These are phyloP conservation scores for Nerophis ophidion DNA, from an alignment of 2,113 vertebrate species.

Conservation along the genomic window DNA sequence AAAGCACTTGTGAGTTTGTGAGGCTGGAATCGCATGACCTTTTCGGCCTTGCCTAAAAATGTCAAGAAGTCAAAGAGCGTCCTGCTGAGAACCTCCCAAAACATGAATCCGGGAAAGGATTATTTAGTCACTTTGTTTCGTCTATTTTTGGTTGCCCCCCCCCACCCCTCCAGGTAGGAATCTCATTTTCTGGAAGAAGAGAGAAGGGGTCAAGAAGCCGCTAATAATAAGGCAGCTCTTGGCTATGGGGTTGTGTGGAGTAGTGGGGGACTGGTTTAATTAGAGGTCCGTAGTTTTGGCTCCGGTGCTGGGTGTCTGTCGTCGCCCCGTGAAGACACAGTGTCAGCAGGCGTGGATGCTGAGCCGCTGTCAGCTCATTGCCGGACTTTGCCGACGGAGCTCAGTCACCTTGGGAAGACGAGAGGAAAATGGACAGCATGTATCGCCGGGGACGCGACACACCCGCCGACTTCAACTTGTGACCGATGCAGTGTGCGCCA, in stretches of 20 bases:
- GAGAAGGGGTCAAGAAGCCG: conserved; percentile 13
- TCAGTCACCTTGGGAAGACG: conserved; percentile 65
- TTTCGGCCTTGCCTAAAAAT: too few relatives aligned
- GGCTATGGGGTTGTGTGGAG: conserved; percentile 39
- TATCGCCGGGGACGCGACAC: conserved; percentile 23
- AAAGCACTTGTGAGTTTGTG: too few relatives aligned
- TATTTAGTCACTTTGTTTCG: neutral
- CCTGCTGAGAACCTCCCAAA: too few relatives aligned
- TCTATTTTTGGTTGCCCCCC: neutral
- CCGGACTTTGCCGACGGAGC: conserved; percentile 55
- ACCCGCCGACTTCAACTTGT: conserved; percentile 34
- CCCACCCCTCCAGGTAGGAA: conserved; percentile 9
- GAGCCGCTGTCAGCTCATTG: conserved; percentile 25
- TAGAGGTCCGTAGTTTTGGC: conserved; percentile 40
- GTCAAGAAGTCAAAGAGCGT: too few relatives aligned
- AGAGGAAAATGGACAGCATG: conserved; percentile 35
- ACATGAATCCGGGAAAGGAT: neutral
- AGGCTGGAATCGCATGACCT: too few relatives aligned
- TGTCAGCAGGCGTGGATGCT: conserved; percentile 27
- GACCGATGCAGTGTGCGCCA: neutral
- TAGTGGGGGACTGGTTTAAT: conserved; percentile 52
- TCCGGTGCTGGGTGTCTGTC: conserved; percentile 36
- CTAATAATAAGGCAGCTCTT: conserved; percentile 41
- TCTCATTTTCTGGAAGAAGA: conserved; percentile 25
- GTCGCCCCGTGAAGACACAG: conserved; percentile 17